Percentiles rank a stretch among this genome's conserved stretches.
Evolutionary conservation across 2,888 invertebrate species (phyloP).

Genomic region (Tetranychus piercei): DNA sequence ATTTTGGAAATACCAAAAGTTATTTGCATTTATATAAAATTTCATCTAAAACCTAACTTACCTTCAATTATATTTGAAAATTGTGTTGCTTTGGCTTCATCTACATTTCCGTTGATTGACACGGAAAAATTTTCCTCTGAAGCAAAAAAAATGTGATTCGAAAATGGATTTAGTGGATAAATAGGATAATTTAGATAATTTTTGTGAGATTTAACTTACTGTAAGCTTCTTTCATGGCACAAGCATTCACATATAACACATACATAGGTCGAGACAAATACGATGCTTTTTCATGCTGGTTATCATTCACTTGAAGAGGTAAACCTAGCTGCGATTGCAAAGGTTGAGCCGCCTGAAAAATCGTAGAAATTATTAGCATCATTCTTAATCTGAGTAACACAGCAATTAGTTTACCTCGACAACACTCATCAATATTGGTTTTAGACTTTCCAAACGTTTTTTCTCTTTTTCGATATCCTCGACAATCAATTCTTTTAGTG

Average conservation of each 20-base stretch:
- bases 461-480: slow-evolving; percentile 54
- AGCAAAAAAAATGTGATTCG: too few species aligned
- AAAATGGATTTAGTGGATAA: background rate
- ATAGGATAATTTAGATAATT: background rate
- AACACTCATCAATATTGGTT: slow-evolving; percentile 18
- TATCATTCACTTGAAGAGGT: slow-evolving; percentile 55
- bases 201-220: slow-evolving; percentile 7
- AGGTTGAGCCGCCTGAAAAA: slow-evolving; percentile 51
- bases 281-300: slow-evolving; percentile 53
- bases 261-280: slow-evolving; percentile 64
- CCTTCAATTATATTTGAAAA: slow-evolving; percentile 14
- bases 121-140: slow-evolving; percentile 32
- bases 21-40: too few species aligned
- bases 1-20: too few species aligned
- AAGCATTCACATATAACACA: slow-evolving; percentile 48
- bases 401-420: slow-evolving; percentile 24
- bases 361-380: too few species aligned
- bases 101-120: slow-evolving; percentile 32
- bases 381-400: too few species aligned
- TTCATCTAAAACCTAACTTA: background rate
- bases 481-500: slow-evolving; percentile 55
- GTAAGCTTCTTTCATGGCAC: slow-evolving; percentile 19
- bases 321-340: slow-evolving; percentile 69
- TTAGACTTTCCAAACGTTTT: slow-evolving; percentile 49
- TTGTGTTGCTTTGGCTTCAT: slow-evolving; percentile 38